Conservation (phyloP, 2,888 invertebrate species). For the Drosophila kanekoi region DNA sequence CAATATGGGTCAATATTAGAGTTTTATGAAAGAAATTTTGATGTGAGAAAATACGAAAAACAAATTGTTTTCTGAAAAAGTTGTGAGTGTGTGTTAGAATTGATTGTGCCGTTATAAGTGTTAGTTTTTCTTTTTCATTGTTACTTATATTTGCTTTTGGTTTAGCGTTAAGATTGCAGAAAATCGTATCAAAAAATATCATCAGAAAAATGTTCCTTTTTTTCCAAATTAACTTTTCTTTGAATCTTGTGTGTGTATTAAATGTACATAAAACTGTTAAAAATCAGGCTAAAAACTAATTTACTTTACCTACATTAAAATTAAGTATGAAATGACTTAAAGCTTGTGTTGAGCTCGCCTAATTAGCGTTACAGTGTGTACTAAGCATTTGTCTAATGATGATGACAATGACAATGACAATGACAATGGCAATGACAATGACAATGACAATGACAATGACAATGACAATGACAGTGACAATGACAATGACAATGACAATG, state of each 20-base stretch:
- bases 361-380: neutral
- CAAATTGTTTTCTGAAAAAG: slow-evolving; percentile 17
- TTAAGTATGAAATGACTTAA: neutral
- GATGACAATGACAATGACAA: too few species aligned
- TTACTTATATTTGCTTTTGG: slow-evolving; percentile 18
- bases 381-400: too few species aligned
- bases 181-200: slow-evolving; percentile 83
- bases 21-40: neutral
- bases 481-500: too few species aligned
- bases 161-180: slow-evolving; percentile 84
- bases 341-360: slow-evolving; percentile 9
- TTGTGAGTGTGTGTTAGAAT: slow-evolving; percentile 24
- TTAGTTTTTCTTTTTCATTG: slow-evolving; percentile 8
- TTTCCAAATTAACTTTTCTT: neutral
- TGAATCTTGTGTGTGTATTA: neutral
- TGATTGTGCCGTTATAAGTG: slow-evolving; percentile 49
- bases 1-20: slow-evolving; percentile 1
- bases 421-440: too few species aligned
- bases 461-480: too few species aligned
- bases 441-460: too few species aligned
- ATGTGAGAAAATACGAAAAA: slow-evolving; percentile 5
- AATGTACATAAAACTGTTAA: neutral
- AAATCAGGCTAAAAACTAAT: neutral
- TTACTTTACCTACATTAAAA: neutral
- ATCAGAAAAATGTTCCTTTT: slow-evolving; percentile 17